Evolutionary conservation across 2,113 vertebrate genomes (phyloP).

Genomic region (Myrmecophaga tridactyla): DNA sequence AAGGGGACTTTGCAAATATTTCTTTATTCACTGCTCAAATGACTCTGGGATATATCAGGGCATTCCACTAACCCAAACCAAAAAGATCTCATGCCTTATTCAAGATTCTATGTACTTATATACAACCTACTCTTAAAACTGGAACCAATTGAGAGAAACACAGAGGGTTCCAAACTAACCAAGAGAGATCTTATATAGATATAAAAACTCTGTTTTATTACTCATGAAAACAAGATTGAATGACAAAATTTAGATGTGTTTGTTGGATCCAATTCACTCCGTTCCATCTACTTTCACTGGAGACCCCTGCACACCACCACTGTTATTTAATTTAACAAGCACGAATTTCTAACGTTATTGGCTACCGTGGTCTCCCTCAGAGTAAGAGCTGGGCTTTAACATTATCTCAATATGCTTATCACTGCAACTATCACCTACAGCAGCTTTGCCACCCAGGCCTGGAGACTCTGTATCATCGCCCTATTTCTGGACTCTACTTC

Average conservation of each 20-base stretch:
- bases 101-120: no score
- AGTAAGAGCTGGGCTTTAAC: background rate
- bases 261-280: background rate
- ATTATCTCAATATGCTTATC: background rate
- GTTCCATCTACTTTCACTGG: background rate
- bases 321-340: background rate
- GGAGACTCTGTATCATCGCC: background rate
- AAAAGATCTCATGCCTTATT: no score
- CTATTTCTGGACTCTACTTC: background rate
- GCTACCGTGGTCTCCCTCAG: background rate
- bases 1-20: no score
- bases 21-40: no score
- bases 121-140: background rate
- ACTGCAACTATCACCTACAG: no score
- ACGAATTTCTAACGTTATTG: background rate
- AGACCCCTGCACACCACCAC: no score
- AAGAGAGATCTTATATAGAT: background rate
- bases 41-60: no score
- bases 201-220: background rate
- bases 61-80: no score
- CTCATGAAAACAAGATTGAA: background rate
- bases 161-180: background rate
- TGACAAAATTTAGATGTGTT: background rate
- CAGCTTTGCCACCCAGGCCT: background rate
- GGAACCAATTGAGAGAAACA: background rate